phyloP scores from a whole-genome alignment of 2,888 invertebrate genomes.

The Drosophila nr. medialis region DNA sequence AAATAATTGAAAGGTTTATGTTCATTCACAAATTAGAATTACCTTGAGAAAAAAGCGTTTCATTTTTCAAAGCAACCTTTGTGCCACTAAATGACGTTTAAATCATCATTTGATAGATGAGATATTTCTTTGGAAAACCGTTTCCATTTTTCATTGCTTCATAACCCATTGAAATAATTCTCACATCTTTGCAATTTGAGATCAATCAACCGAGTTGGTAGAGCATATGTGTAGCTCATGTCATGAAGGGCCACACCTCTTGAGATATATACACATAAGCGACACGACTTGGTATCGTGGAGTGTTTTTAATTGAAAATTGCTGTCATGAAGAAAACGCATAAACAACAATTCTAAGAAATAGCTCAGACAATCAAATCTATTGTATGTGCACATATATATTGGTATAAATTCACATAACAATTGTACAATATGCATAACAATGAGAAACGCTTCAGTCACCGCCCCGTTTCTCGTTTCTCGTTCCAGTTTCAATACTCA shows the following conservation, averaged over 20 bases:
- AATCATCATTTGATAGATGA: not conserved
- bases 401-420: constrained; percentile 70
- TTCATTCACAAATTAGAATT: not conserved
- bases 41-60: not conserved
- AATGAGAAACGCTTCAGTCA: constrained; percentile 56
- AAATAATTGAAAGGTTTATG: not conserved
- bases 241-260: constrained; percentile 39
- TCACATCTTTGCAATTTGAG: constrained; percentile 29
- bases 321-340: constrained; percentile 70
- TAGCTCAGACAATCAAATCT: constrained; percentile 68
- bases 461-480: constrained; percentile 9
- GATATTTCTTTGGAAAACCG: not conserved
- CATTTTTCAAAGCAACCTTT: not conserved
- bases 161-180: constrained; percentile 7
- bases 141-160: not conserved
- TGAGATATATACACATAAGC: constrained; percentile 11
- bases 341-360: constrained; percentile 71
- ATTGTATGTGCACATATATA: constrained; percentile 45
- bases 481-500: constrained; percentile 62
- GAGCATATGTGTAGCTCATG: constrained; percentile 4
- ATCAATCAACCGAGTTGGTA: constrained; percentile 33
- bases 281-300: constrained; percentile 13
- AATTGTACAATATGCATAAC: constrained; percentile 79
- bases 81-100: not conserved
- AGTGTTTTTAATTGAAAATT: constrained; percentile 75